Base-by-base conservation (phyloP, 1,140 invertebrate genomes). In the Grapholita molesta region DNA sequence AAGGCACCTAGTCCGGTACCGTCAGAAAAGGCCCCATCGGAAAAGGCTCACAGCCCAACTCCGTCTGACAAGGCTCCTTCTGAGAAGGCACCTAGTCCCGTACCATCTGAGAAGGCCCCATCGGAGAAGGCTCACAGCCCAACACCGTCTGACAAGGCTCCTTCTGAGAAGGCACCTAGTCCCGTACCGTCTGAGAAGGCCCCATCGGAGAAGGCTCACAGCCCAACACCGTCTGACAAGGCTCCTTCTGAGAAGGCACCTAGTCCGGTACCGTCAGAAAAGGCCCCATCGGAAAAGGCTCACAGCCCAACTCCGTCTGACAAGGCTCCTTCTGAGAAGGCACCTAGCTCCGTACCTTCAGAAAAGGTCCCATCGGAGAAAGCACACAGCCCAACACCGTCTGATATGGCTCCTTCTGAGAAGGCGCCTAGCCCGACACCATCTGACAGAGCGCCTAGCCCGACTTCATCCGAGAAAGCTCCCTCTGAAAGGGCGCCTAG, bases 21-120 rank as follows among this genome's bases (percentile, higher is more conserved):
- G 53, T 48, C 25, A 64, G 30, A 73, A 30, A 68, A 67, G 15
- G 23, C 11, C 32, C 9, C 21, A 0, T 21, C 32, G 0, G 68
- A 70, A 12, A 78, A 75, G 24, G 30, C 64, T 21, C 23, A 57
- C 8, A 75, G 70, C 33, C 66, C 69, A 11, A 0, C 35, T 18
- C 21, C 64, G 6, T 24, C 28, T 24, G 5, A 66, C 5, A 24
- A 66, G 5, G 64, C 2, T 2, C 5, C 25, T 18, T 61, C 12
- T 2, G 66, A 73, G 21, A 71, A 68, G 18, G 25, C 25, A 18
- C 48, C 38, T 7, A 69, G 48, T 11, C 38, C 38, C 1, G 35
- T 52, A 66, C 3, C 30, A 7, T 64, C 57, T 9, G 25, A 32
- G 2, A 64, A 55, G 9, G 28, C 57, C 5, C 30, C 28, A 3